Evolutionary conservation across 2,888 invertebrate species (phyloP), one percentile per base, ranked within the genome.

Genomic region (Fragum fragum): DNA sequence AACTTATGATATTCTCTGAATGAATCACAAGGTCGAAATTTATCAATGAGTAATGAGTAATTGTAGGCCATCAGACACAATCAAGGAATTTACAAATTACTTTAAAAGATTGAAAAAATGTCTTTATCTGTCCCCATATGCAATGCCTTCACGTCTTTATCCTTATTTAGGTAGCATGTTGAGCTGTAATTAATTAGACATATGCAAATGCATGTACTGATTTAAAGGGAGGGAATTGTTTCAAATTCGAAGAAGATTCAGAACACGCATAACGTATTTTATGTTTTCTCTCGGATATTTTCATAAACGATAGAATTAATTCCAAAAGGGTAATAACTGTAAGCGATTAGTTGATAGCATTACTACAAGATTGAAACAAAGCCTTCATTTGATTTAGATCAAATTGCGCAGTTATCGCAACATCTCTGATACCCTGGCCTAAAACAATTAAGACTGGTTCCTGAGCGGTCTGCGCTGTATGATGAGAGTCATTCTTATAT

Each of bases 381-480:
- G 66, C 39, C n/a, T 42, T 3, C 11, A n/a, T 14, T 14, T 42
- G 66, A 66, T 66, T 23, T 42, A 21, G 66, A 66, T 66, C 66
- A 42, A 39, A 36, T 39, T 42, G 14, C 42, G 42, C 66, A 66
- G 23, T 21, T 42, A 66, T 66, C 66, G 66, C 66, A 66, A 42
- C 66, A 66, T 66, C 66, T 66, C 42, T 39, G 66, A 66, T 66
- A 66, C 66, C 66, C 39, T 23, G 66, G 66, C 23, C 66, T 42
- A 66, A 66, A 42, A 66, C 36, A 66, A 47, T 47, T n/a, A 9
- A 14, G 47, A 14, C 16, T 47, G 47, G 47, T 47, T 47, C 47
- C 47, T 14, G 2, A 16, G n/a, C 16, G 5, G 5, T 47, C 14
- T 47, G 47, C 47, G 47, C 18, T 47, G 14, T 9, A 14, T n/a